These are phyloP conservation scores for Clarias macrocephalus DNA, from an alignment of 2,113 vertebrate species.

Conservation along the genomic window DNA sequence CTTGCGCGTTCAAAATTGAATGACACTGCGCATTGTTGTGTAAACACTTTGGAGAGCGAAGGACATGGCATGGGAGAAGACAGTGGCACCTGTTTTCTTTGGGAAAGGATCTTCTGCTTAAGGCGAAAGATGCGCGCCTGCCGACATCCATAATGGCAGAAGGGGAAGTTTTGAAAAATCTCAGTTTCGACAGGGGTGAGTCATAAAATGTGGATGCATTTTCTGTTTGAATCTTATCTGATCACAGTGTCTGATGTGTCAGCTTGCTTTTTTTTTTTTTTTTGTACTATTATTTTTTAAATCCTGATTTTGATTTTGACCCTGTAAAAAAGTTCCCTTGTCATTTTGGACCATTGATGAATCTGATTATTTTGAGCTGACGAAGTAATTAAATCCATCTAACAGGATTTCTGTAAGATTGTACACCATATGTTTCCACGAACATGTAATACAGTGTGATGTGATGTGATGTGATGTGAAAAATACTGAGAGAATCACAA, in stretches of 20 bases:
- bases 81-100: slow-evolving; percentile 36
- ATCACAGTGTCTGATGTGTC: neutral
- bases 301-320: neutral
- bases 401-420: neutral
- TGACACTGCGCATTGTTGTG: neutral
- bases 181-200: slow-evolving; percentile 87
- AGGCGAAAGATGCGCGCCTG: slow-evolving; percentile 63
- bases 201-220: neutral
- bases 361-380: neutral
- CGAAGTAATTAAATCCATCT: neutral
- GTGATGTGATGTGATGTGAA: neutral
- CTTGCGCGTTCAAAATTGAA: neutral
- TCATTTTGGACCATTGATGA: neutral
- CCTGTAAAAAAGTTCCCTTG: neutral
- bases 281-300: neutral
- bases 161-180: slow-evolving; percentile 84
- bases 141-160: slow-evolving; percentile 81
- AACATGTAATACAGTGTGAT: neutral
- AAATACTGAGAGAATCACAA: neutral
- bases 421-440: neutral
- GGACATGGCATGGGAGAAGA: slow-evolving; percentile 25
- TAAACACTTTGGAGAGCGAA: neutral
- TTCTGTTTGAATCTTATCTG: neutral
- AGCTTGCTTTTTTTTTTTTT: neutral
- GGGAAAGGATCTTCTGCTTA: slow-evolving; percentile 15